Conservation (phyloP, 2,888 invertebrate species). For the Mantis religiosa region DNA sequence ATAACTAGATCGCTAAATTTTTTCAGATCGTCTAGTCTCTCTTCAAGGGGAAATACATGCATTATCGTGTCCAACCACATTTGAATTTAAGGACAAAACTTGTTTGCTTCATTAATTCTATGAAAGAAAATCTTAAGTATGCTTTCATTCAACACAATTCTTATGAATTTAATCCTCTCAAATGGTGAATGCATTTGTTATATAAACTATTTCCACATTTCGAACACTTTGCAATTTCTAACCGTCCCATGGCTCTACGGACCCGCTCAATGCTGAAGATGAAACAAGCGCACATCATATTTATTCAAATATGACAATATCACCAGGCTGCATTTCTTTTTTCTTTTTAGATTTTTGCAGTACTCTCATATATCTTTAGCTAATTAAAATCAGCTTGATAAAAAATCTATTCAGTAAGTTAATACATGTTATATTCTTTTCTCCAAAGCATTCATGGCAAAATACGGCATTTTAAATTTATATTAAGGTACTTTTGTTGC, state of each 20-base stretch:
- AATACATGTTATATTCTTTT: too few species aligned
- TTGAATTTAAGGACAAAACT: not conserved
- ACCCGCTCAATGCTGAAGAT: not conserved
- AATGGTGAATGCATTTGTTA: not conserved
- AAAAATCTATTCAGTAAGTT: too few species aligned
- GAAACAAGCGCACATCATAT: not conserved
- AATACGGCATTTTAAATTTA: too few species aligned
- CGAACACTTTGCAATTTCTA: not conserved
- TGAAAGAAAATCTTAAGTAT: not conserved
- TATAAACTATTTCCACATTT: not conserved
- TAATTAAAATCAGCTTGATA: too few species aligned
- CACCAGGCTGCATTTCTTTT: too few species aligned
- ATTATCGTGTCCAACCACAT: not conserved
- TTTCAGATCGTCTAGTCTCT: conserved; percentile 19
- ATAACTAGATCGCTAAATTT: conserved; percentile 24
- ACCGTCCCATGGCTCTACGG: not conserved
- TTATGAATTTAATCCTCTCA: not conserved
- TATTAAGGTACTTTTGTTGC: too few species aligned
- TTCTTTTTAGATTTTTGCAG: too few species aligned
- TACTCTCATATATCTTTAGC: too few species aligned
- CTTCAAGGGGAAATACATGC: conserved; percentile 11
- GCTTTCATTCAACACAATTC: not conserved
- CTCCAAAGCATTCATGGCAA: too few species aligned
- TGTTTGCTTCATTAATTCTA: not conserved
- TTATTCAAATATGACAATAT: too few species aligned